Conservation (phyloP, 2,113 vertebrate species). For the Serilophus lunatus region DNA sequence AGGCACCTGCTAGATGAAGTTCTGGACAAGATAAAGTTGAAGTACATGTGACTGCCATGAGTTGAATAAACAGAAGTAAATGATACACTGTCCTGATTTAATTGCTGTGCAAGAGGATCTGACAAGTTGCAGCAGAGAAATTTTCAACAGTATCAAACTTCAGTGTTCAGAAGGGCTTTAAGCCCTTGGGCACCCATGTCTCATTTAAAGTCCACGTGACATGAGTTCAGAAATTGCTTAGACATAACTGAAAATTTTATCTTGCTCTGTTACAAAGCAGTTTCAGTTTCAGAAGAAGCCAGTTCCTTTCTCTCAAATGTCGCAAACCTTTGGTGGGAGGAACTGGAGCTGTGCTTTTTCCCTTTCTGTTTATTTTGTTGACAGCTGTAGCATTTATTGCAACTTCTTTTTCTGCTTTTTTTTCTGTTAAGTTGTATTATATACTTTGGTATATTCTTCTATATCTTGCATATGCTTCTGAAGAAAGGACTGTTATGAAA, state of each 20-base stretch:
- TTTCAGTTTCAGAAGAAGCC: background rate
- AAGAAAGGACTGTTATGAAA: slow-evolving; percentile 75
- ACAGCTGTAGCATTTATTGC: slow-evolving; percentile 38
- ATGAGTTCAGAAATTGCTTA: background rate
- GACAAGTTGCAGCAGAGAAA: slow-evolving; percentile 1
- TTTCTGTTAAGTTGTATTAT: slow-evolving; percentile 60
- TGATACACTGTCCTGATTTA: background rate
- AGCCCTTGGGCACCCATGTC: background rate
- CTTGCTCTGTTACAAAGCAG: background rate
- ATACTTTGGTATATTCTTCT: slow-evolving; percentile 58
- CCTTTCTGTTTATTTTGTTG: slow-evolving; percentile 34
- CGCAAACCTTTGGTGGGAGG: background rate
- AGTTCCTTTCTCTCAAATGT: slow-evolving; percentile 12
- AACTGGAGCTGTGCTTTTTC: slow-evolving; percentile 31
- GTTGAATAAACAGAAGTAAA: background rate
- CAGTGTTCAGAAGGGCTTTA: slow-evolving; percentile 7
- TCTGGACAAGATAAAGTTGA: background rate
- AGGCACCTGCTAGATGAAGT: background rate
- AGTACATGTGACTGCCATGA: background rate
- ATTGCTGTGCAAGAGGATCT: background rate
- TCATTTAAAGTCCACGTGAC: background rate
- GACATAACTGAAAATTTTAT: slow-evolving; percentile 1
- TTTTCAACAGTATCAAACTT: slow-evolving; percentile 22
- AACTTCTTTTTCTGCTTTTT: slow-evolving; percentile 41
- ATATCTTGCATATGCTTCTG: slow-evolving; percentile 66